A percentile compares a stretch with the other conserved stretches of the same genome.
phyloP scores from a whole-genome alignment of 2,797 vertebrate genomes.

The Sebastes umbrosus region DNA sequence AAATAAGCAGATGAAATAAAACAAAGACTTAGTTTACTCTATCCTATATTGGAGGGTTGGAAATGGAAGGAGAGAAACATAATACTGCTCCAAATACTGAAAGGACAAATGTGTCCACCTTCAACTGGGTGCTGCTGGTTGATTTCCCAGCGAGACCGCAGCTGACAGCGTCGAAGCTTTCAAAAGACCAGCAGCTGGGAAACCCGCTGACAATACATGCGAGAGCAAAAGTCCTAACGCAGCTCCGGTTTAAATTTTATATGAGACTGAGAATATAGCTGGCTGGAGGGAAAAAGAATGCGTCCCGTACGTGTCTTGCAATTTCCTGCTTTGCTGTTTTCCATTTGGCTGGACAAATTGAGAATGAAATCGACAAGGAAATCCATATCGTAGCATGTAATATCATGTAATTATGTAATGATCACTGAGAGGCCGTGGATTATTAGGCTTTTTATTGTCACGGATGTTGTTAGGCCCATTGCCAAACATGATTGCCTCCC shows the following conservation, averaged over 20 bases:
- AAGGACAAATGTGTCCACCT: not conserved
- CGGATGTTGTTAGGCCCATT: conserved; percentile 19
- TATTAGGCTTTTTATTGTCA: conserved; percentile 47
- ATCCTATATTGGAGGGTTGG: not conserved
- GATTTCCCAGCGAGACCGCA: conserved; percentile 10
- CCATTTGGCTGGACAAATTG: conserved; percentile 29
- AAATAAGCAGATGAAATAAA: not conserved
- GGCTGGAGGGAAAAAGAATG: conserved; percentile 8
- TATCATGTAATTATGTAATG: conserved; percentile 32
- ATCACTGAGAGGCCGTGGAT: conserved; percentile 28
- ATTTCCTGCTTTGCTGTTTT: conserved; percentile 26
- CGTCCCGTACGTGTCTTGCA: not conserved
- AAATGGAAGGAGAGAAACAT: not conserved
- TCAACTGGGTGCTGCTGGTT: conserved; percentile 6
- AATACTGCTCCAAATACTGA: not conserved
- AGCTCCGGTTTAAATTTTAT: conserved; percentile 43
- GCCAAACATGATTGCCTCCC: conserved; percentile 44
- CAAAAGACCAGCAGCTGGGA: conserved; percentile 26
- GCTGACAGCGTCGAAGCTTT: conserved; percentile 45
- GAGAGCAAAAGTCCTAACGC: conserved; percentile 28
- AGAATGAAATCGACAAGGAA: conserved; percentile 45
- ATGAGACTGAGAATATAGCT: conserved; percentile 16
- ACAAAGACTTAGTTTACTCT: not conserved
- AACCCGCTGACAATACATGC: conserved; percentile 53
- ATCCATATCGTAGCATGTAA: conserved; percentile 16